Evolutionary conservation across 2,888 invertebrate species (phyloP).

Genomic region (Rhabditophanes sp.): DNA sequence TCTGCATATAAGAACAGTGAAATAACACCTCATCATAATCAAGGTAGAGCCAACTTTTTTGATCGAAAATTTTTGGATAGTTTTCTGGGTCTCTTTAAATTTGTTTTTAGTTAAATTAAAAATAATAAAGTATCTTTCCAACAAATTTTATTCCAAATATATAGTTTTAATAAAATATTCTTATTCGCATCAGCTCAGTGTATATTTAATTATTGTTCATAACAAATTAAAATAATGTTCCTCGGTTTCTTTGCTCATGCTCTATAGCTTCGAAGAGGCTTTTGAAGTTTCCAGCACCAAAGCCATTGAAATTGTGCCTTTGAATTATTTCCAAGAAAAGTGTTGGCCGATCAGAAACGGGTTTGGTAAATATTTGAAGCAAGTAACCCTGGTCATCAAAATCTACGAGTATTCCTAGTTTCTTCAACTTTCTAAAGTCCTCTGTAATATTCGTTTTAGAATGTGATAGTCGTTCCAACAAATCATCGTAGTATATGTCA

Average conservation of each 20-base stretch:
- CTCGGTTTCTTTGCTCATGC: conserved; percentile 72
- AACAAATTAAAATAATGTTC: conserved; percentile 69
- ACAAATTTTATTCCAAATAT: too few relatives aligned
- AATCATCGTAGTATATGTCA: conserved; percentile 67
- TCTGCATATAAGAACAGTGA: too few relatives aligned
- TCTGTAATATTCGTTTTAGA: conserved; percentile 69
- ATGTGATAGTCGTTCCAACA: conserved; percentile 59
- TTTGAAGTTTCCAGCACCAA: conserved; percentile 95
- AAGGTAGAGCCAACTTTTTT: too few relatives aligned
- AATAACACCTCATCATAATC: too few relatives aligned
- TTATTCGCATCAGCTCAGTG: too few relatives aligned
- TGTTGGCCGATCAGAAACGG: conserved; percentile 88
- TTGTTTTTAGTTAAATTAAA: too few relatives aligned
- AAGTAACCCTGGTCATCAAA: conserved; percentile 40
- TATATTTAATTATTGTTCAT: too few relatives aligned
- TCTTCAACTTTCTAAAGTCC: conserved; percentile 58
- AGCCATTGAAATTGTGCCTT: conserved; percentile 58
- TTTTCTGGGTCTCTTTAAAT: too few relatives aligned
- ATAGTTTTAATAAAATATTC: too few relatives aligned
- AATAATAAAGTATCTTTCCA: too few relatives aligned
- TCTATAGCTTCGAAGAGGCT: conserved; percentile 90
- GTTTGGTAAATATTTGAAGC: conserved; percentile 53
- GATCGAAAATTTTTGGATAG: too few relatives aligned
- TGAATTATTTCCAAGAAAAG: conserved; percentile 89
- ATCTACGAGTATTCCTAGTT: conserved; percentile 31